phyloP scores from a whole-genome alignment of 2,888 invertebrate genomes.

The Lepidonotus clava region DNA sequence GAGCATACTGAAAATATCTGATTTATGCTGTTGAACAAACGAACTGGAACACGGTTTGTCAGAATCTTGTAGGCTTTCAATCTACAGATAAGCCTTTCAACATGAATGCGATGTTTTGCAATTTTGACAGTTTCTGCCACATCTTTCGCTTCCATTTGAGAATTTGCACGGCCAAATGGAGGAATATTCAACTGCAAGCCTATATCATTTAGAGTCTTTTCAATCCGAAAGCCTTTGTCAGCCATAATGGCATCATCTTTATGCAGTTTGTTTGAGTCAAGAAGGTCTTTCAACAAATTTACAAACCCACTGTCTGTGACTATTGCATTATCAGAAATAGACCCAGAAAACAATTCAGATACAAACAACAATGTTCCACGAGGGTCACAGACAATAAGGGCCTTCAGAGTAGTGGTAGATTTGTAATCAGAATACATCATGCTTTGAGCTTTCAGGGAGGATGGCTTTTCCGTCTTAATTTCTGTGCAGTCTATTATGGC shows the following conservation, averaged over 20 bases:
- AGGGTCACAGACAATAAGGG: constrained; percentile 56
- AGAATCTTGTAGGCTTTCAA: background rate
- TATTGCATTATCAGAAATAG: background rate
- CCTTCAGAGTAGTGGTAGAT: constrained; percentile 58
- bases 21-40: background rate
- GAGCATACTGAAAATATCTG: background rate
- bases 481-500: constrained; percentile 59
- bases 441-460: constrained; percentile 41
- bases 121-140: background rate
- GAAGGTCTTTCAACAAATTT: background rate
- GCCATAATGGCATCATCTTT: background rate
- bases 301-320: background rate
- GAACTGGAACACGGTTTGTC: background rate
- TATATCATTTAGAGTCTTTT: background rate
- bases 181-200: background rate
- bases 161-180: background rate
- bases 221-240: background rate
- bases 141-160: background rate
- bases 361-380: constrained; percentile 59
- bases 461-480: constrained; percentile 56
- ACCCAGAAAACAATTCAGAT: constrained; percentile 56
- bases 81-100: background rate
- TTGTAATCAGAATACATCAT: constrained; percentile 60
- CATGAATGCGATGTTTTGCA: background rate
- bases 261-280: background rate